These are phyloP conservation scores for Acromyrmex charruanus DNA, from an alignment of 1,140 invertebrate species.

Conservation along the genomic window DNA sequence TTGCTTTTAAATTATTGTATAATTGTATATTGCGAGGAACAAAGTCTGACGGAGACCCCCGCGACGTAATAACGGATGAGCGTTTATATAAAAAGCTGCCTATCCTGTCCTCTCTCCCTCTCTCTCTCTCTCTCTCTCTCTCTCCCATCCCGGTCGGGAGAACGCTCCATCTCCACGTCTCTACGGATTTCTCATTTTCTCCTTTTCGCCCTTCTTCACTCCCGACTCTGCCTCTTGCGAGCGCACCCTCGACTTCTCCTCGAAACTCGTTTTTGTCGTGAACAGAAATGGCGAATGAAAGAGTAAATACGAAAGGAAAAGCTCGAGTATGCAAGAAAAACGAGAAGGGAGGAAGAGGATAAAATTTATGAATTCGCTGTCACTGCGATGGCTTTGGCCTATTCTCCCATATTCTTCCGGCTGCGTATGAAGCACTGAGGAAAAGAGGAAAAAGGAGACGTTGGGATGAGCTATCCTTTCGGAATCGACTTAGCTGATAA, in stretches of 20 bases:
- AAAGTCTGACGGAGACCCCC: slow-evolving; percentile 78
- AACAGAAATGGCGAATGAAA: slow-evolving; percentile 77
- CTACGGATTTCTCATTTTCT: slow-evolving; percentile 69
- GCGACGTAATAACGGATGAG: slow-evolving; percentile 81
- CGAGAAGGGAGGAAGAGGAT: slow-evolving; percentile 20
- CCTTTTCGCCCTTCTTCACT: slow-evolving; percentile 62
- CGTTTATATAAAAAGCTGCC: slow-evolving; percentile 79
- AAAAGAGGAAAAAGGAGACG: background rate
- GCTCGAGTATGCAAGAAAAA: slow-evolving; percentile 57
- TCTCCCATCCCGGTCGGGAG: slow-evolving; percentile 15
- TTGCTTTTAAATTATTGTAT: slow-evolving; percentile 84
- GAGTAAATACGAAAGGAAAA: slow-evolving; percentile 79
- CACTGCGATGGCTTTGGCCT: slow-evolving; percentile 59
- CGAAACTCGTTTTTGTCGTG: slow-evolving; percentile 73
- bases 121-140: background rate
- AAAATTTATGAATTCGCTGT: slow-evolving; percentile 84
- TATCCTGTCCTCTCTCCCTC: slow-evolving; percentile 14
- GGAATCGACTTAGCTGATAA: slow-evolving; percentile 74
- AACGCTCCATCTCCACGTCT: slow-evolving; percentile 51
- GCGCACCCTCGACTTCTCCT: slow-evolving; percentile 1
- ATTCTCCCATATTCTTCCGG: slow-evolving; percentile 24
- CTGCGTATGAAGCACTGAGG: background rate
- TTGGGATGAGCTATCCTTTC: background rate
- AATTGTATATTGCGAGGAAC: slow-evolving; percentile 82
- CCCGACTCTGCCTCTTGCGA: slow-evolving; percentile 46